Base-by-base conservation (phyloP, 2,888 invertebrate genomes). In the Apamea epomidion region DNA sequence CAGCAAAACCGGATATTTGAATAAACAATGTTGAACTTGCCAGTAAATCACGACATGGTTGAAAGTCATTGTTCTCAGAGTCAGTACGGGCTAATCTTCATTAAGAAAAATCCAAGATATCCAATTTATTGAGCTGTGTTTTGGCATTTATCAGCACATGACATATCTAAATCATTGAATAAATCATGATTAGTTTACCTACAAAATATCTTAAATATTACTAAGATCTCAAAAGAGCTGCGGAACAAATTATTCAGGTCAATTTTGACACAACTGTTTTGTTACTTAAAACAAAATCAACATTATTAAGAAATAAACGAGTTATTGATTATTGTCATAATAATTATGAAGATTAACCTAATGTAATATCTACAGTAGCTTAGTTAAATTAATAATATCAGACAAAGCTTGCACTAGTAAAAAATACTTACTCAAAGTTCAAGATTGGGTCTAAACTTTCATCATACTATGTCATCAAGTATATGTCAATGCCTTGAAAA, bases 401-500 rank as follows among this genome's bases (percentile, higher is more conserved):
- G 67, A 68, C 16, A 68, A 16, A 42, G 25, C 16, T n/a, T 67
- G 8, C 25, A 42, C 16, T 37, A 67, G 4, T 42, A 42, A 18
- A 69, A 42, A n/a, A 2, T 18, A 10, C 25, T 25, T 67, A 21
- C 14, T 37, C 14, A 7, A 14, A 68, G n/a, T 2, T 16, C 7
- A 42, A 29, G 2, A 37, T 78, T 6, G 12, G 3, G 25, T 25
- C 7, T 42, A 18, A 42, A 76, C 21, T 29, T 76, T 32, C 6
- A 54, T 73, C 72, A 21, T 71, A 54, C 14, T 29, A 32, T 21
- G 0, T 48, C 45, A 58, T 37, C 16, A n/a, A n/a, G n/a, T n/a
- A n/a, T n/a, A 29, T 51, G 7, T 42, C 7, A 48, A 25, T 60
- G 37, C 37, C 7, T n/a, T 45, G 7, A 70, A 85, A 81, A 80